Evolutionary conservation across 2,888 invertebrate species (phyloP).

Genomic region (Hemithea aestivaria): DNA sequence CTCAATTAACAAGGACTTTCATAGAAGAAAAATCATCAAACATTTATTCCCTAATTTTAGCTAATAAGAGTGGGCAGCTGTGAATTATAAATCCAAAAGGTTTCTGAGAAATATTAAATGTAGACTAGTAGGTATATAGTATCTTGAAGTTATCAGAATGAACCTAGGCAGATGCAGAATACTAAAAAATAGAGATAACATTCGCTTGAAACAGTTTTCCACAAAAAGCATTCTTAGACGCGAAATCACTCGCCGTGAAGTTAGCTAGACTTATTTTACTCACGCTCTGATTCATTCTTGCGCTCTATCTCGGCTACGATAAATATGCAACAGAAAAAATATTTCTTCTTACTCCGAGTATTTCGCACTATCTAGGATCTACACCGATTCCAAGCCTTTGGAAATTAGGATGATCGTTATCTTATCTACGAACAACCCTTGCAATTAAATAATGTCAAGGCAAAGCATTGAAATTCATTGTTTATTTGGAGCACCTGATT

Average conservation of each 20-base stretch:
- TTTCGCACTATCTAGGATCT: too few relatives aligned
- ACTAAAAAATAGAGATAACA: neutral
- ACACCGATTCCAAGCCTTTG: too few relatives aligned
- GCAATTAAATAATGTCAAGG: constrained; percentile 8
- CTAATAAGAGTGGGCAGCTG: too few relatives aligned
- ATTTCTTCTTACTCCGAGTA: constrained; percentile 14
- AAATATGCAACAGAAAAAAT: constrained; percentile 35
- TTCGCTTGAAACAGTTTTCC: constrained; percentile 12
- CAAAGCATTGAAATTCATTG: neutral
- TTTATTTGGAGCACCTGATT: neutral
- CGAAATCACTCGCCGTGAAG: constrained; percentile 39
- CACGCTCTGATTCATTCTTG: constrained; percentile 45
- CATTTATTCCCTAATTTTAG: too few relatives aligned
- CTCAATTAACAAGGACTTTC: neutral
- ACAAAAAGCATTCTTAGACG: constrained; percentile 24
- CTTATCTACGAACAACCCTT: constrained; percentile 1
- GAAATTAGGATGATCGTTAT: too few relatives aligned
- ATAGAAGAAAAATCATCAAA: neutral
- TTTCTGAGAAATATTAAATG: too few relatives aligned
- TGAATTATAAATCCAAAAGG: too few relatives aligned
- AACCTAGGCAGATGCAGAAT: constrained; percentile 2
- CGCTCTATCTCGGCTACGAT: constrained; percentile 14
- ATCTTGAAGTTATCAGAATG: too few relatives aligned
- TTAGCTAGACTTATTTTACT: constrained; percentile 45
- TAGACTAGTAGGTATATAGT: too few relatives aligned